Evolutionary conservation across 2,888 invertebrate genomes (phyloP), one percentile per base, ranked within the genome.

Genomic region (Chorisops tibialis): DNA sequence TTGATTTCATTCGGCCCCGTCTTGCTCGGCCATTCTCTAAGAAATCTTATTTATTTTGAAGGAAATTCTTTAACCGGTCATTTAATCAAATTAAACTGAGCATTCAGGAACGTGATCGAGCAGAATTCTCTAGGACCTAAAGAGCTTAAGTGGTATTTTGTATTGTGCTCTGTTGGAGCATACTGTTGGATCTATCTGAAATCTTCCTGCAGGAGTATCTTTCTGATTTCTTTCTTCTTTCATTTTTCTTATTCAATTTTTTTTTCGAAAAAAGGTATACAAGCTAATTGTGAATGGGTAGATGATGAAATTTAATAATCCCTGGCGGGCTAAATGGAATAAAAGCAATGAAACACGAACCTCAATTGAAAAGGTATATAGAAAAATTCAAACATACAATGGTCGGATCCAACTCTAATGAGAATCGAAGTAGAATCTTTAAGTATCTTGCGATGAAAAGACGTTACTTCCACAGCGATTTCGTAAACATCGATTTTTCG

Each of bases 61-160:
- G 45, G 56, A 35, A 56, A 54, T 45, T 56, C 45, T 45, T 24
- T 43, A 56, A 56, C 56, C 43, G 56, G 56, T 56, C 45, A 56
- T 56, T 56, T 56, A 56, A 56, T 56, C 56, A 56, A 56, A 24
- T 56, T 56, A 43, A 45, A 56, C 56, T 43, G 56, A 56, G 30
- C 43, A 56, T 56, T 56, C 56, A 45, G 24, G 45, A 56, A 56
- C 56, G 56, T 56, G 56, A 56, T 56, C 56, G 30, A 56, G 56
- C 56, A 56, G 43, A 56, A 56, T 43, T 56, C 56, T 45, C 43
- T 56, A 35, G 56, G 43, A 35, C 24, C 43, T 30, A 30, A 43
- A 45, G 45, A 11, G 43, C 56, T 56, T 56, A 56, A 56, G 56
- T 56, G 56, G 56, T 45, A 30, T 56, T 56, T 56, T 56, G 35